Conservation (phyloP, 2,888 invertebrate species). For the Dascillus cervinus region DNA sequence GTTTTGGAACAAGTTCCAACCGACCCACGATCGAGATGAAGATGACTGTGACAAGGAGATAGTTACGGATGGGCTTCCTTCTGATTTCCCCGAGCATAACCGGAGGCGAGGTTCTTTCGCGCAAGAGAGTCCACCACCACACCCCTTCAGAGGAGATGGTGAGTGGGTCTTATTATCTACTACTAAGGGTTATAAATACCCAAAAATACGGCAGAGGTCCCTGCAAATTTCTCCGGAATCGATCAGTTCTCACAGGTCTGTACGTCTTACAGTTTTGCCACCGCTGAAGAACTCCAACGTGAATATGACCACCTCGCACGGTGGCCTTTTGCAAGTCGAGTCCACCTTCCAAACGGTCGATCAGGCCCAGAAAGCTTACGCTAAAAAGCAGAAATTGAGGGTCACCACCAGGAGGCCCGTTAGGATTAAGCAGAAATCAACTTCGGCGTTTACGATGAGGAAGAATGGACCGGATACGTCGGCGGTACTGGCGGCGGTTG, state of each 20-base stretch:
- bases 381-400: slow-evolving; percentile 26
- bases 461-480: slow-evolving; percentile 43
- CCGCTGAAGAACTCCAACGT: slow-evolving; percentile 52
- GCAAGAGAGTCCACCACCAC: slow-evolving; percentile 46
- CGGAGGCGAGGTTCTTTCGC: slow-evolving; percentile 23
- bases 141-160: slow-evolving; percentile 61
- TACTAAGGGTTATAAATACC: slow-evolving; percentile 64
- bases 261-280: slow-evolving; percentile 63
- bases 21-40: slow-evolving; percentile 19
- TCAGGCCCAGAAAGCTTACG: slow-evolving; percentile 46
- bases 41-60: slow-evolving; percentile 29
- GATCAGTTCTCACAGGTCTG: slow-evolving; percentile 31
- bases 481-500: slow-evolving; percentile 63
- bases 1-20: slow-evolving; percentile 25
- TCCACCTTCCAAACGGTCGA: slow-evolving; percentile 64
- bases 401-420: slow-evolving; percentile 8
- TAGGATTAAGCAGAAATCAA: neutral
- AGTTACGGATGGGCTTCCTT: slow-evolving; percentile 49
- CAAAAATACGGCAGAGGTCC: slow-evolving; percentile 34
- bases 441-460: slow-evolving; percentile 1
- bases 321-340: slow-evolving; percentile 68
- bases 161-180: slow-evolving; percentile 73
- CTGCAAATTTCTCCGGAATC: slow-evolving; percentile 26
- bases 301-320: slow-evolving; percentile 63
- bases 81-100: slow-evolving; percentile 45